Evolutionary conservation across 1,140 invertebrate species (phyloP), one percentile per base, ranked within the genome.

Genomic region (Drosophila lini): DNA sequence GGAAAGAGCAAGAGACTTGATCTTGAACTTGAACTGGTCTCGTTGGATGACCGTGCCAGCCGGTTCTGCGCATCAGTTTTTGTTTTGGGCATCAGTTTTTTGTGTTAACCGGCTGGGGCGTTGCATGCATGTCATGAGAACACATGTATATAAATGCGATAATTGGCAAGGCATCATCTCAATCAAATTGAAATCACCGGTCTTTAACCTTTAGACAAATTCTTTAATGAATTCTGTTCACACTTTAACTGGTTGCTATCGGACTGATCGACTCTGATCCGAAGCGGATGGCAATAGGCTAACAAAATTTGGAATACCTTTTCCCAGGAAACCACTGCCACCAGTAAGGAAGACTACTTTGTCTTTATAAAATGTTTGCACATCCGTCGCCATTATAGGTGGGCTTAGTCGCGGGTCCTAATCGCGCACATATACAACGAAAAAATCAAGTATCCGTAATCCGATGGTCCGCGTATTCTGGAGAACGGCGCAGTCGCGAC

Each of bases 271-370:
- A 45, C 5, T 13, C 5, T 13, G 42, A 45, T 45, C 19, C 25
- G 3, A 8, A 56, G 11, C 13, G n/a, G 13, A 5, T 40, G 50
- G 38, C 32, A 31, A 58, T 10, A 2, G 5, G 25, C 25, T 31
- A n/a, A 48, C 15, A 10, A 31, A 10, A 9, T 44, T 13, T 2
- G 25, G 16, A 42, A 42, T 81, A 94, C 93, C 95, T 94, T 96
- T 97, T 3, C 96, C 96, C 78, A 97, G 93, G 92, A 97, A 97
- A 55, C 96, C 96, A 50, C 95, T 96, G 9, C 94, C 95, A 16
- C 95, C 95, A 0, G 95, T 95, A 76, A 95, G 81, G 79, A 97
- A 95, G 55, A 95, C 92, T 63, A 91, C 92, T 85, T 94, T 94
- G 53, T 94, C 92, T 53, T 93, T 93, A 80, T 94, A 96, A 91